A percentile compares a stretch with the other conserved stretches of the same genome.
These are phyloP conservation scores for Caenorhabditis remanei DNA, from an alignment of 1,140 invertebrate species.

Conservation along the genomic window DNA sequence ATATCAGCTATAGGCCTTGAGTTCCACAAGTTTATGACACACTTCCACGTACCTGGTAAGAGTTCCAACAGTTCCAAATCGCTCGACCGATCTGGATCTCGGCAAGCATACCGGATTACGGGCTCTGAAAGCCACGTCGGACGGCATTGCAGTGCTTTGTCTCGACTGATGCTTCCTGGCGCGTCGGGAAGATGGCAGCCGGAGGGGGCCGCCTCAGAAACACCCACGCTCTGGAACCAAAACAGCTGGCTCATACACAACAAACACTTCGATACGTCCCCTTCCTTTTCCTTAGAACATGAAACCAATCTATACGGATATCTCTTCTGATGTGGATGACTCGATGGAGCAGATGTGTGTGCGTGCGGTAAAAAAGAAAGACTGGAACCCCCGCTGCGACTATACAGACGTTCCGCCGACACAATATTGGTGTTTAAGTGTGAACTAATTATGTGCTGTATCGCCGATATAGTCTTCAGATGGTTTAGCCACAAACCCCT, in stretches of 20 bases:
- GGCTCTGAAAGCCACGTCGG: conserved; percentile 58
- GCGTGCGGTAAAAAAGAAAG: conserved; percentile 25
- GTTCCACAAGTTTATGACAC: not conserved
- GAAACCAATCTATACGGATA: conserved; percentile 47
- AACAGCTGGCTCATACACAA: conserved; percentile 56
- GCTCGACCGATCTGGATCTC: conserved; percentile 59
- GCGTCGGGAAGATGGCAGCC: not conserved
- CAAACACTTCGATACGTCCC: conserved; percentile 24
- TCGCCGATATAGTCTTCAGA: not conserved
- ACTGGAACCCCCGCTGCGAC: conserved; percentile 4
- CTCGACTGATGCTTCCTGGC: conserved; percentile 33
- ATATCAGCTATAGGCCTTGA: no score
- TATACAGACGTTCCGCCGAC: not conserved
- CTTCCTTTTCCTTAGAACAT: conserved; percentile 34
- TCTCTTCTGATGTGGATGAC: not conserved
- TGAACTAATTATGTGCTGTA: not conserved
- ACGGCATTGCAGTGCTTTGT: conserved; percentile 43
- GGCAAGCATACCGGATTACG: conserved; percentile 61
- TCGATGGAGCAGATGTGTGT: conserved; percentile 18
- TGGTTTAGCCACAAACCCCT: not conserved
- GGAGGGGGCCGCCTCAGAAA: conserved; percentile 18
- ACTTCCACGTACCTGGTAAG: conserved; percentile 55
- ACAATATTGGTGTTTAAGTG: conserved; percentile 11
- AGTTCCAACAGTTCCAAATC: conserved; percentile 63
- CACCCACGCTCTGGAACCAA: conserved; percentile 49